Evolutionary conservation across 2,888 invertebrate species (phyloP).

Genomic region (Trimorus sp.): DNA sequence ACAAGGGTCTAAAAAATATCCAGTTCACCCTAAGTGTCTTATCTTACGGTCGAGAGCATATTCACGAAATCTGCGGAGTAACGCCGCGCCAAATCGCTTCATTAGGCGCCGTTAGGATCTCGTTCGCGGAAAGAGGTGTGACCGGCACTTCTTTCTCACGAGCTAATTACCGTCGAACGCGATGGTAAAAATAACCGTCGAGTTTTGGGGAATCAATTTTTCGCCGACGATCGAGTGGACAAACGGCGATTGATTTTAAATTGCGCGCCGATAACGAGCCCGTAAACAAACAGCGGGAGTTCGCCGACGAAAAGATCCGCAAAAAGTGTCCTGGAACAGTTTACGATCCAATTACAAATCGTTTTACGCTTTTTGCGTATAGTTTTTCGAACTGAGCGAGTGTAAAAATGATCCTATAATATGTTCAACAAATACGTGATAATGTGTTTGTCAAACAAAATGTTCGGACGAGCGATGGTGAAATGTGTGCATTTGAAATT

Average conservation of each 20-base stretch:
- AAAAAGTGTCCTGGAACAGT: background rate
- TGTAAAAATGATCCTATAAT: too few species aligned
- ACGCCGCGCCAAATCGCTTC: conserved; percentile 52
- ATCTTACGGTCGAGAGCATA: conserved; percentile 37
- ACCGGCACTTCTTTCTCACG: conserved; percentile 26
- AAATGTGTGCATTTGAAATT: too few species aligned
- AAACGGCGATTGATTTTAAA: conserved; percentile 21
- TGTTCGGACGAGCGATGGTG: too few species aligned
- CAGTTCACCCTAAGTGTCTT: conserved; percentile 15
- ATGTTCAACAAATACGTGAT: too few species aligned
- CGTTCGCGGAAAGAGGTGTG: conserved; percentile 45
- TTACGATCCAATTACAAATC: too few species aligned
- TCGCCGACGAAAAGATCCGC: background rate
- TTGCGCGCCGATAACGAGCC: background rate
- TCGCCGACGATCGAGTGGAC: background rate
- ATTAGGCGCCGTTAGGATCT: conserved; percentile 56
- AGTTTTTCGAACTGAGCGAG: too few species aligned
- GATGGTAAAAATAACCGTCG: conserved; percentile 40
- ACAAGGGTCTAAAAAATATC: conserved; percentile 34
- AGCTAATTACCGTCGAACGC: conserved; percentile 48
- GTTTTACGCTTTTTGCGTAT: too few species aligned
- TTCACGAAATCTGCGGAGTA: conserved; percentile 40
- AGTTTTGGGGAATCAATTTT: conserved; percentile 31
- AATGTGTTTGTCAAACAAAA: too few species aligned
- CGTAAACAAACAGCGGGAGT: too few species aligned